These are phyloP conservation scores for Neria commutata DNA, from an alignment of 2,888 invertebrate genomes.

Conservation along the genomic window DNA sequence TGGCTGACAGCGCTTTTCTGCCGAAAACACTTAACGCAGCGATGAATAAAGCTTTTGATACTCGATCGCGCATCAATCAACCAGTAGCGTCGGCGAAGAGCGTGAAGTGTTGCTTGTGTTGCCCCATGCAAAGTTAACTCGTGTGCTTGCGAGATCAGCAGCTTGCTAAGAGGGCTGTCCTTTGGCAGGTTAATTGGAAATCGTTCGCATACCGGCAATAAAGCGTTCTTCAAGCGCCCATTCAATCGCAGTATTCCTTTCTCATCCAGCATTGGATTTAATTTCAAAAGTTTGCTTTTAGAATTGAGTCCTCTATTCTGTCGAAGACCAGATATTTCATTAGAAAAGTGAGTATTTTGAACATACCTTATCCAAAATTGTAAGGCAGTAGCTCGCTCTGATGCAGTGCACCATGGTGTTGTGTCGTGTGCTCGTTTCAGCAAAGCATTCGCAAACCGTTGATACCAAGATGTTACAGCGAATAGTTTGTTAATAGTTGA, in stretches of 20 bases:
- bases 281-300: not conserved
- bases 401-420: not conserved
- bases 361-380: not conserved
- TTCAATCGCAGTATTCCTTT: not conserved
- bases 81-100: not conserved
- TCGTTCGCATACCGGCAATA: no score
- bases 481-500: not conserved
- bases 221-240: no score
- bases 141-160: slow-evolving; percentile 1
- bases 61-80: not conserved
- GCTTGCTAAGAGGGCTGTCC: not conserved
- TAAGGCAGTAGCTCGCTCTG: not conserved
- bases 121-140: not conserved
- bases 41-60: not conserved
- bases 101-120: not conserved
- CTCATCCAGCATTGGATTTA: not conserved
- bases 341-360: not conserved
- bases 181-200: slow-evolving; percentile 9
- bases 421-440: no score
- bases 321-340: not conserved
- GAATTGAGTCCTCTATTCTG: not conserved
- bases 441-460: no score
- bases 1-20: not conserved
- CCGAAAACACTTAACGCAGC: not conserved
- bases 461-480: no score